Evolutionary conservation across 1,140 invertebrate genomes (phyloP), one percentile per base, ranked within the genome.

Genomic region (Euschistus heros): DNA sequence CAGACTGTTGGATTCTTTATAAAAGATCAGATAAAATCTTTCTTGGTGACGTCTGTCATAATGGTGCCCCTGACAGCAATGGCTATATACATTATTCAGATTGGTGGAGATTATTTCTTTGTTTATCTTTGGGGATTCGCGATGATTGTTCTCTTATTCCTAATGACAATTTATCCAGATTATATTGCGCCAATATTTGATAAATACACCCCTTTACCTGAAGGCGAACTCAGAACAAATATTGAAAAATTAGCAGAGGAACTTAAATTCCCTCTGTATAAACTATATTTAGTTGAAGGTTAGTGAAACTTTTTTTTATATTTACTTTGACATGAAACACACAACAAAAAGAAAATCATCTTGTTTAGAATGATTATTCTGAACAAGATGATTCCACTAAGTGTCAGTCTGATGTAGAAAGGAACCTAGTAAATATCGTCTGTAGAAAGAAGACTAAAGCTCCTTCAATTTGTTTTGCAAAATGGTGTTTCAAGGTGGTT

Each of bases 181-280:
- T 87, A 92, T 54, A 99, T 99, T 74, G 97, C 97, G 6, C 97
- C 97, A 47, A 76, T 99, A 6, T 99, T 99, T 79, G 97, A 99
- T 75, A 98, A 96, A 74, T 99, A 97, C 75, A 89, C 89, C n/a
- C 92, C 94, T 22, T 76, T 99, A 18, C 90, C 92, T 42, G 91
- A 98, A 68, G 95, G 97, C 57, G 84, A 89, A 52, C 77, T 99
- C 0, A 85, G 88, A 64, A 80, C 80, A 50, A 82, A 86, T 65
- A 99, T 99, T 75, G 94, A 99, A 78, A 80, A 83, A 69, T 77
- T 99, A 66, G 95, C 97, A 2, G 80, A 84, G 1, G 86, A 84
- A 63, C 81, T 99, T 15, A 81, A 89, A 47, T 99, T 97, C 77
- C 96, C 97, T 3, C 78, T 99, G 2, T 93, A 88, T 33, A 95